Evolutionary conservation across 2,797 vertebrate genomes (phyloP).

Genomic region (Limnodromus scolopaceus): DNA sequence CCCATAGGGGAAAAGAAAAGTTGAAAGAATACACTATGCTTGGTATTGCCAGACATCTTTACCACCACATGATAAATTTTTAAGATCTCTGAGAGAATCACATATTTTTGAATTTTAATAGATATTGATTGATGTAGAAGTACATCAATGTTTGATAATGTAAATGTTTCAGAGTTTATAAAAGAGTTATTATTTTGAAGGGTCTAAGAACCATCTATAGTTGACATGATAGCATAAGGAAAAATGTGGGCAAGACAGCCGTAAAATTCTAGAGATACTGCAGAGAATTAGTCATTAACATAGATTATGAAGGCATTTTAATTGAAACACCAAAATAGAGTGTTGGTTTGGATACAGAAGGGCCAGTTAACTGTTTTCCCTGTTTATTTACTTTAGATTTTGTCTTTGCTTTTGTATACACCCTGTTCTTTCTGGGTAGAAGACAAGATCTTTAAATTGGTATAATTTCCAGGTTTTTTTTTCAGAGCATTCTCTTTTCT

Average conservation of each 20-base stretch:
- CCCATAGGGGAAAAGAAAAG: background rate
- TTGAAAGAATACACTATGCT: background rate
- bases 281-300: background rate
- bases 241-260: background rate
- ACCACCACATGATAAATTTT: background rate
- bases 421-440: background rate
- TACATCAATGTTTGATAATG: background rate
- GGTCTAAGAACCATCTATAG: background rate
- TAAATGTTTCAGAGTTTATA: background rate
- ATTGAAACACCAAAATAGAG: background rate
- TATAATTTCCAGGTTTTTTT: accelerated
- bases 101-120: background rate
- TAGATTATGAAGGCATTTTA: background rate
- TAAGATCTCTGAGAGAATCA: background rate
- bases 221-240: background rate
- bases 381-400: background rate
- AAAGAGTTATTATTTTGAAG: background rate
- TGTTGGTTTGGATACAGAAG: background rate
- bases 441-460: background rate
- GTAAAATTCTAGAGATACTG: background rate
- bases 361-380: background rate
- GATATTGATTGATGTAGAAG: background rate
- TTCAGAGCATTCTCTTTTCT: background rate
- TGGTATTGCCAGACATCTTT: background rate
- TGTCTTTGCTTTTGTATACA: background rate